Conservation (phyloP, 2,113 vertebrate species). For the human (Homo sapiens) region DNA sequence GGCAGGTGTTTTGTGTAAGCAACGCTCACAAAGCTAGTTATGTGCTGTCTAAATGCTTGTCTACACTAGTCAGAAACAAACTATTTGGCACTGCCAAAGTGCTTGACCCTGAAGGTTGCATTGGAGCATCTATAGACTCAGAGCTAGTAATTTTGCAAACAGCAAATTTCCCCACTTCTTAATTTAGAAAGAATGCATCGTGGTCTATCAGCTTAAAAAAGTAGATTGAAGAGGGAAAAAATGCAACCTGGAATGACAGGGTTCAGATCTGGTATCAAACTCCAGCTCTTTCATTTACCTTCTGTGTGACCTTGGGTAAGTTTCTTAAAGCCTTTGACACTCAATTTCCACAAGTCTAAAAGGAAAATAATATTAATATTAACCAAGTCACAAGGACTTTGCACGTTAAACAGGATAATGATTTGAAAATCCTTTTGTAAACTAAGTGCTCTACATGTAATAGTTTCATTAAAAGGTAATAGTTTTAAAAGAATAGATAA, state of each 20-base stretch:
- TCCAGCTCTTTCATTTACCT: neutral
- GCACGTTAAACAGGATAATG: neutral
- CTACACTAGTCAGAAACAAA: neutral
- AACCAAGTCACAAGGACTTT: neutral
- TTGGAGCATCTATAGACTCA: neutral
- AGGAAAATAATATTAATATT: neutral
- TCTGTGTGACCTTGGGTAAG: neutral
- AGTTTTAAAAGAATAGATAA: neutral
- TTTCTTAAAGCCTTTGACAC: neutral
- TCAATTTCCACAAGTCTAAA: neutral
- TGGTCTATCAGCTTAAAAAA: neutral
- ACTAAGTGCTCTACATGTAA: neutral
- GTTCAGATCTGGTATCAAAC: neutral
- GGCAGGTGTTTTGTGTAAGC: neutral
- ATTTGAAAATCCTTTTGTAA: conserved; percentile 12
- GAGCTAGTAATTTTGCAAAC: neutral
- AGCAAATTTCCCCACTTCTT: neutral
- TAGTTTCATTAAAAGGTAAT: neutral
- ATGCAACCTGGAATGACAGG: neutral
- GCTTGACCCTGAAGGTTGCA: neutral
- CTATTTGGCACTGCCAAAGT: neutral
- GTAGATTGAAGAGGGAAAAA: neutral
- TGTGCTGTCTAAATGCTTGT: neutral
- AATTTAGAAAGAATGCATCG: neutral
- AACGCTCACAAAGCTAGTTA: neutral